Percentiles rank a stretch among this genome's conserved stretches.
These are phyloP conservation scores for Phengaris alcon DNA, from an alignment of 2,888 invertebrate species.

Conservation along the genomic window DNA sequence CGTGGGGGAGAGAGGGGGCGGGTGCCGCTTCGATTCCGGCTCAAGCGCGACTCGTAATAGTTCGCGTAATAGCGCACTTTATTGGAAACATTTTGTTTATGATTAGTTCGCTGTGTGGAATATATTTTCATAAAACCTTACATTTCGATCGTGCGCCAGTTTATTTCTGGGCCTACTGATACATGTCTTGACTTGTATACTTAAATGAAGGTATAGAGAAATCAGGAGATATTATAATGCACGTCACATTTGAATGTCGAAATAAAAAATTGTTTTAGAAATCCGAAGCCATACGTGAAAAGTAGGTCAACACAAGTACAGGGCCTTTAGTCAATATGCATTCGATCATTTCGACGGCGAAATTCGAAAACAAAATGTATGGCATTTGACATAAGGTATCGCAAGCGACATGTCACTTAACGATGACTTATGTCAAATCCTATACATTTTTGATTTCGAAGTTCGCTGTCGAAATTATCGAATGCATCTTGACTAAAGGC, in stretches of 20 bases:
- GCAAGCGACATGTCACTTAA: too few relatives aligned
- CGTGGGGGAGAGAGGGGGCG: slow-evolving; percentile 42
- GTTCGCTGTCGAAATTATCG: too few relatives aligned
- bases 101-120: background rate
- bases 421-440: too few relatives aligned
- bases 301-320: slow-evolving; percentile 2
- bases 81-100: slow-evolving; percentile 20
- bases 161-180: background rate
- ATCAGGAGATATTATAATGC: background rate
- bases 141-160: background rate
- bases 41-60: slow-evolving; percentile 27
- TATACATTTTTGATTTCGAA: too few relatives aligned
- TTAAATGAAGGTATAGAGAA: background rate
- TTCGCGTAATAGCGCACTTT: slow-evolving; percentile 24
- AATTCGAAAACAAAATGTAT: too few relatives aligned
- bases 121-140: slow-evolving; percentile 21
- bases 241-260: background rate
- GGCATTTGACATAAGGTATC: too few relatives aligned
- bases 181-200: background rate
- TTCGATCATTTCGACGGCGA: too few relatives aligned
- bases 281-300: slow-evolving; percentile 2
- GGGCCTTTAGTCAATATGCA: background rate
- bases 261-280: background rate
- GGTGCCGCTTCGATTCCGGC: slow-evolving; percentile 55
- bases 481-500: too few relatives aligned